phyloP scores from a whole-genome alignment of 1,140 invertebrate species.

The Zaprionus taronus region DNA sequence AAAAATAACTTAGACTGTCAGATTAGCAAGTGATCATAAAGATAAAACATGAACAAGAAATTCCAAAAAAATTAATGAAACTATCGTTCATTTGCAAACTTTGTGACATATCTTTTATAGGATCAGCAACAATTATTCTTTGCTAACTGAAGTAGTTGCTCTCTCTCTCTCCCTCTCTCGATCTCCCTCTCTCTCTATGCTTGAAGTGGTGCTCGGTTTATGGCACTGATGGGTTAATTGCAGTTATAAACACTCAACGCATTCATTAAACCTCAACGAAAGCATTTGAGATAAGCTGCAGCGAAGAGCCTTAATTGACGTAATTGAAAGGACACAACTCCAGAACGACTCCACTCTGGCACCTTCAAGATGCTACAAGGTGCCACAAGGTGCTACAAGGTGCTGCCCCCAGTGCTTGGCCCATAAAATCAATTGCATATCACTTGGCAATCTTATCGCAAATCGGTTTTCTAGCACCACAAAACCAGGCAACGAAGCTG shows the following conservation, averaged over 20 bases:
- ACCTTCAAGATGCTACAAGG: background rate
- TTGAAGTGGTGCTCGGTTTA: background rate
- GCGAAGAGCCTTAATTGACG: slow-evolving; percentile 31
- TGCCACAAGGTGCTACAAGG: background rate
- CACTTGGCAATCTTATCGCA: slow-evolving; percentile 67
- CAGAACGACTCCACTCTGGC: slow-evolving; percentile 24
- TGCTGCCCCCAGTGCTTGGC: background rate
- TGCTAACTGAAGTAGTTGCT: background rate
- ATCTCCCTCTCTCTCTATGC: too few species aligned
- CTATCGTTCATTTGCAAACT: background rate
- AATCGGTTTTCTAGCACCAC: slow-evolving; percentile 36
- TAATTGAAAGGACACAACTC: slow-evolving; percentile 45
- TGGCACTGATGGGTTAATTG: background rate
- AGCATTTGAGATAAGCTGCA: slow-evolving; percentile 8
- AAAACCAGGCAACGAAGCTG: slow-evolving; percentile 10
- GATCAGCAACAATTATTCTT: slow-evolving; percentile 1
- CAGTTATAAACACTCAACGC: slow-evolving; percentile 8
- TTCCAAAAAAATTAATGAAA: background rate
- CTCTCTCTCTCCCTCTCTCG: too few species aligned
- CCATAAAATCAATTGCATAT: slow-evolving; percentile 62
- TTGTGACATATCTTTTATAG: background rate
- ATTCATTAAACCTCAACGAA: slow-evolving; percentile 9
- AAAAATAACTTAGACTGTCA: background rate
- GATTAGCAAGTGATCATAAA: background rate
- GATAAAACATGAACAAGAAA: background rate